Evolutionary conservation across 2,888 invertebrate genomes (phyloP).

Genomic region (Agrochola lychnidis): DNA sequence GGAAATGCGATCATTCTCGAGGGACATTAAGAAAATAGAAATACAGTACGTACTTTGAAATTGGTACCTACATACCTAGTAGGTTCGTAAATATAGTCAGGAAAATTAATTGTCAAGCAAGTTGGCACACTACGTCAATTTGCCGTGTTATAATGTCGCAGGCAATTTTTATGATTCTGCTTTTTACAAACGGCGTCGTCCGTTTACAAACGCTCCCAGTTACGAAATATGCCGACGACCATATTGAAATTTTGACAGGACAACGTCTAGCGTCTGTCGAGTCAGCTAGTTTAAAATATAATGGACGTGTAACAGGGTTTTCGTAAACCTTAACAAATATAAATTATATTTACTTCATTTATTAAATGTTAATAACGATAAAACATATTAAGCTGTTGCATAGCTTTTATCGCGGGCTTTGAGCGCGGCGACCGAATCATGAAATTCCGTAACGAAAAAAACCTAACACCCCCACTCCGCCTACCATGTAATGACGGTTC

Average conservation of each 20-base stretch:
- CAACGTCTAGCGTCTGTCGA: neutral
- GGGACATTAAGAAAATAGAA: too few species aligned
- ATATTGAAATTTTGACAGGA: neutral
- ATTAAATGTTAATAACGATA: neutral
- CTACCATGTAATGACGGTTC: too few species aligned
- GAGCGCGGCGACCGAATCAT: too few species aligned
- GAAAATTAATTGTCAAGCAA: neutral
- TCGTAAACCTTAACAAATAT: neutral
- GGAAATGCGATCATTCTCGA: too few species aligned
- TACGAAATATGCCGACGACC: neutral
- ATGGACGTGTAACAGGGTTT: neutral
- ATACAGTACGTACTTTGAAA: conserved; percentile 3
- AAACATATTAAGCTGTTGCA: too few species aligned
- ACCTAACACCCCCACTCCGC: too few species aligned
- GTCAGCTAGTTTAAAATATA: neutral
- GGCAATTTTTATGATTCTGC: too few species aligned
- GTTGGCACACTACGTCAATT: neutral
- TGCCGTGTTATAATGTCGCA: neutral
- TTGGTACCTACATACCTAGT: neutral
- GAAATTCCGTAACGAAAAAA: too few species aligned
- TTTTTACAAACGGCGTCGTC: too few species aligned
- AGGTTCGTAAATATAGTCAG: neutral
- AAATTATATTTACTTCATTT: neutral
- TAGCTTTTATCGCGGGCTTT: too few species aligned
- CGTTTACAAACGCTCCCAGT: too few species aligned